Percentiles rank a stretch among this genome's conserved stretches.
These are phyloP conservation scores for Heterohyrax brucei DNA, from an alignment of 2,797 vertebrate genomes.

Conservation along the genomic window DNA sequence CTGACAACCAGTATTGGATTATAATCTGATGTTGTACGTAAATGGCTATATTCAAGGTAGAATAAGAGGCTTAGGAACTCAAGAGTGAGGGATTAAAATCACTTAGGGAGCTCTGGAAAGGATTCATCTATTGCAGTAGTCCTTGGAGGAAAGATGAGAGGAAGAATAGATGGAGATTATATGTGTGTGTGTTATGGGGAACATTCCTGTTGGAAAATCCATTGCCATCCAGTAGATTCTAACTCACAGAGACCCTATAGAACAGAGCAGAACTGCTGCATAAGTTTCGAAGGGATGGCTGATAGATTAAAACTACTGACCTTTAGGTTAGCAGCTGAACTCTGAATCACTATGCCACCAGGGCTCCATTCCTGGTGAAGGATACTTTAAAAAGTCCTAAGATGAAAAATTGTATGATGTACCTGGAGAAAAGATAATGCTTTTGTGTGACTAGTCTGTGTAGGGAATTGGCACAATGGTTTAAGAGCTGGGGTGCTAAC, in stretches of 20 bases:
- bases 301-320: no score
- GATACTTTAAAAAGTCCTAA: background rate
- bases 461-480: background rate
- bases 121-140: background rate
- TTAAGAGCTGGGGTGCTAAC: no score
- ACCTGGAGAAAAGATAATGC: background rate
- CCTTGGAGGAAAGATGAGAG: background rate
- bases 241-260: no score
- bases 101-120: background rate
- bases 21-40: background rate
- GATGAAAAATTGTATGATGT: background rate
- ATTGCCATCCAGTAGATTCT: no score
- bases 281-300: no score
- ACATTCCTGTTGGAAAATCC: background rate
- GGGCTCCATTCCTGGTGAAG: background rate
- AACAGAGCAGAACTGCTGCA: no score
- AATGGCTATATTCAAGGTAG: background rate
- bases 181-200: background rate
- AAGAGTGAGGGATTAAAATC: background rate
- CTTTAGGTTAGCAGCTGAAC: no score
- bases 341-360: no score
- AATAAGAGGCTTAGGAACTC: background rate
- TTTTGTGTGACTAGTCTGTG: background rate
- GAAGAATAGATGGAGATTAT: background rate
- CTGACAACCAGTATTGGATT: background rate